These are phyloP conservation scores for Ciconia maguari DNA, from an alignment of 2,113 vertebrate genomes.

Conservation along the genomic window DNA sequence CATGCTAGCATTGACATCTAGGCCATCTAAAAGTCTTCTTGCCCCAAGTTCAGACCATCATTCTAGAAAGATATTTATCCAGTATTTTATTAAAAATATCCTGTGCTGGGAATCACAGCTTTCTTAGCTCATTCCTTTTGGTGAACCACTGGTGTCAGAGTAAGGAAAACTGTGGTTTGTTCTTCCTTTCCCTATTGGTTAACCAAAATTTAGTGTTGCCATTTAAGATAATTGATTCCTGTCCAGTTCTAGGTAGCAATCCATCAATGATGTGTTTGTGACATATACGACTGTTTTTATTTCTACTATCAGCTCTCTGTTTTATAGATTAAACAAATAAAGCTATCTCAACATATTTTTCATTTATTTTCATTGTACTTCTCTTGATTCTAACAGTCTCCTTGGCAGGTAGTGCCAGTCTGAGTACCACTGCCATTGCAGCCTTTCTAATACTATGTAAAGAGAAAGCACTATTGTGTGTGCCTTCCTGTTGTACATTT, in stretches of 20 bases:
- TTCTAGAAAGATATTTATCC: not conserved
- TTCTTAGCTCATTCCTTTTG: not conserved
- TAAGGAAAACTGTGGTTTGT: not conserved
- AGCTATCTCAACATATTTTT: not conserved
- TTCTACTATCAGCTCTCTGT: not conserved
- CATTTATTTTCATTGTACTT: not conserved
- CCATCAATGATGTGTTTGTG: not conserved
- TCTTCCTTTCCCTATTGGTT: not conserved
- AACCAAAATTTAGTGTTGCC: not conserved
- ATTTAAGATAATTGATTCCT: not conserved
- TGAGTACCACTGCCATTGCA: not conserved
- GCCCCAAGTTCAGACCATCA: not conserved
- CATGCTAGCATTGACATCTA: not conserved
- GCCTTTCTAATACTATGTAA: not conserved
- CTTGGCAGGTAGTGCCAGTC: not conserved
- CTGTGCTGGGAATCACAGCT: not conserved
- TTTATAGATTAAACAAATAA: not conserved
- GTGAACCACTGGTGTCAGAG: not conserved
- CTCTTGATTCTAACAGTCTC: not conserved
- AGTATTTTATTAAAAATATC: not conserved
- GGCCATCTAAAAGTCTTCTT: not conserved
- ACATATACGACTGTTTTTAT: not conserved
- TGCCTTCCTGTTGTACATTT: not conserved
- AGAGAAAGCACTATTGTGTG: not conserved
- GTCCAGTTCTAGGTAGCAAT: not conserved